Conservation (phyloP, 2,888 invertebrate genomes). For the Autographa pulchrina region DNA sequence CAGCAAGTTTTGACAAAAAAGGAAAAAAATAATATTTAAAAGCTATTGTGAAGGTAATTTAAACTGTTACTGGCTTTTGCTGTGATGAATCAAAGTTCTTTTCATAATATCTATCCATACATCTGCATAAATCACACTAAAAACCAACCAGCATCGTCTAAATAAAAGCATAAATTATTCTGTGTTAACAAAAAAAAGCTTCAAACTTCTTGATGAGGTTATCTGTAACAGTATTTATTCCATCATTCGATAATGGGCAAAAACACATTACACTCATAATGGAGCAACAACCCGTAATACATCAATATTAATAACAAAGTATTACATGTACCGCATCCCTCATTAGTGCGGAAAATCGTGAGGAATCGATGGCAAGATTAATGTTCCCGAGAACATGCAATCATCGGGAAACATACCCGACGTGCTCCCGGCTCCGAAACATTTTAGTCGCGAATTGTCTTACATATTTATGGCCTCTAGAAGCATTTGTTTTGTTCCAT, state of each 20-base stretch:
- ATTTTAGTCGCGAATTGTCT: not conserved
- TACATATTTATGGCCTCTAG: not conserved
- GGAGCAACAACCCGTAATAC: not conserved
- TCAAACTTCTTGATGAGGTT: not conserved
- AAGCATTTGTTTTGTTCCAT: constrained; percentile 1
- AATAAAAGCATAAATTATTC: not conserved
- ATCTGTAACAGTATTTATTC: not conserved
- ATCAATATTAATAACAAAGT: constrained; percentile 24
- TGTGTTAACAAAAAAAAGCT: too few species aligned
- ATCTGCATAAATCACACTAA: too few species aligned
- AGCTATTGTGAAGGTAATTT: too few species aligned
- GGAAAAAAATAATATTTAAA: not conserved
- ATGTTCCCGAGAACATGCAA: constrained; percentile 8
- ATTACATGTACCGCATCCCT: constrained; percentile 21
- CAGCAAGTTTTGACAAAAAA: not conserved
- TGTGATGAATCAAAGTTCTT: too few species aligned
- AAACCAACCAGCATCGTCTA: not conserved
- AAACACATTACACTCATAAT: not conserved
- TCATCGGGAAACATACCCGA: not conserved
- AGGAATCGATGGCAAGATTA: constrained; percentile 21
- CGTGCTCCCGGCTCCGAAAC: not conserved
- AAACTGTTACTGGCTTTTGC: too few species aligned
- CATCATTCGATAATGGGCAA: not conserved
- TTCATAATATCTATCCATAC: too few species aligned
- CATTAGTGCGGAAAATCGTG: constrained; percentile 14